Conservation (phyloP, 1,140 invertebrate species). For the Bemisia tabaci region DNA sequence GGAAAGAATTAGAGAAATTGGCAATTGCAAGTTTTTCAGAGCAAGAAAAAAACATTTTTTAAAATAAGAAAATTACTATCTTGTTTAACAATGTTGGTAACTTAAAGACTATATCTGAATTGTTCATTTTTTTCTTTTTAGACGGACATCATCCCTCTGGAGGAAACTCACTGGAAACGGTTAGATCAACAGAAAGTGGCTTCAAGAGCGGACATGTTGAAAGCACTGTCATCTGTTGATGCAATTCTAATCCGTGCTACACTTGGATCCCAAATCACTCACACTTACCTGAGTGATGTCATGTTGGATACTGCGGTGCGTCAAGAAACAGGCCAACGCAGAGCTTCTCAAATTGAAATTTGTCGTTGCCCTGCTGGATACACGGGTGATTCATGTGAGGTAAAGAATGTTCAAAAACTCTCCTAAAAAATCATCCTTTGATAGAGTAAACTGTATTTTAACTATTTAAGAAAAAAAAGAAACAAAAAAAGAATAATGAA, state of each 20-base stretch:
- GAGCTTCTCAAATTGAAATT: slow-evolving; percentile 57
- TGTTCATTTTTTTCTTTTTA: slow-evolving; percentile 20
- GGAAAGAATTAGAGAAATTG: too few species aligned
- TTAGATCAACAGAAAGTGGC: slow-evolving; percentile 36
- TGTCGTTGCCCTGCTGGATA: slow-evolving; percentile 75
- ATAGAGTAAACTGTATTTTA: too few species aligned
- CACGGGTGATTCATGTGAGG: slow-evolving; percentile 66
- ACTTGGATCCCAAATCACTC: slow-evolving; percentile 50
- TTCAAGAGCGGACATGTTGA: slow-evolving; percentile 65
- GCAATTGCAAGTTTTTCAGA: too few species aligned
- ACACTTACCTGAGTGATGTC: slow-evolving; percentile 61
- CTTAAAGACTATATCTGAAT: too few species aligned
- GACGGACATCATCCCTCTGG: slow-evolving; percentile 43
- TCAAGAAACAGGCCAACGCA: slow-evolving; percentile 34
- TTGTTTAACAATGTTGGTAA: too few species aligned
- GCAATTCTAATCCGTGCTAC: slow-evolving; percentile 75
- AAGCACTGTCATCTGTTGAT: slow-evolving; percentile 59
- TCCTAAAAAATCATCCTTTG: too few species aligned
- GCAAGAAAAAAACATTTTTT: slow-evolving; percentile 4
- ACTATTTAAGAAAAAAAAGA: too few species aligned
- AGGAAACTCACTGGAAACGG: slow-evolving; percentile 43
- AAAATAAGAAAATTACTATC: too few species aligned
- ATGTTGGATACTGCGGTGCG: slow-evolving; percentile 60
- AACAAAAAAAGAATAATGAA: too few species aligned
- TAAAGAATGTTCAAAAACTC: slow-evolving; percentile 18